Base-by-base conservation (phyloP, 2,113 vertebrate species). In the Carassius carassius region DNA sequence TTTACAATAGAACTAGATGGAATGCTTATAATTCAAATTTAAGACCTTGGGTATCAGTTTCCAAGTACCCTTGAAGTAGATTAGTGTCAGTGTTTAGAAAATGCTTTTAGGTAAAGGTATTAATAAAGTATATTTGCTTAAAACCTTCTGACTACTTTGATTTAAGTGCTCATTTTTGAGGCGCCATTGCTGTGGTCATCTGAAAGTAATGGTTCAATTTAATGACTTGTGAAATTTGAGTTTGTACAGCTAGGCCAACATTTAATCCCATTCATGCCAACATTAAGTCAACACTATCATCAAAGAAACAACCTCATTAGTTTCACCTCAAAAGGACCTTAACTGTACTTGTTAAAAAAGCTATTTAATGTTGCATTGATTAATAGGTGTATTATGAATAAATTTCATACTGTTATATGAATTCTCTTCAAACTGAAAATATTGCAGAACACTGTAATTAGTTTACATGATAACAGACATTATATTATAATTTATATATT, bases 251-350 rank as follows among this genome's bases (percentile, higher is more conserved):
- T 78, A 75, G 74, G 82, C 86, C 17, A 5, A 79, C 67, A 12
- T 70, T 70, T 41, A 70, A 70, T 70, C 73, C 63, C 78, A 84
- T 87, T 89, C 56, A 84, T 87, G 85, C 80, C 85, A 79, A 78
- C 29, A 78, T 88, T 74, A 85, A 86, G 58, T 88, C 75, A 85
- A 84, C 81, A 49, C 41, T 75, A 81, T 84, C 70, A 85, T 91
- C 84, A 88, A 91, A 29, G 29, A 88, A 88, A 89, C 86, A 89
- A 88, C 89, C 81, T 63, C 78, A 86, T 88, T 89, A 79, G 85
- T 83, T 60, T 32, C 12, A 81, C 80, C 84, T 69, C 76, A 70
- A 83, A 78, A 77, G 11, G 60, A 83, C 72, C 37, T 76, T 76
- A 72, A 75, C 16, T 63, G 37, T 72, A 65, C 82, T 58, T 35